These are phyloP conservation scores for Limanda limanda DNA, from an alignment of 2,113 vertebrate genomes.

Conservation along the genomic window DNA sequence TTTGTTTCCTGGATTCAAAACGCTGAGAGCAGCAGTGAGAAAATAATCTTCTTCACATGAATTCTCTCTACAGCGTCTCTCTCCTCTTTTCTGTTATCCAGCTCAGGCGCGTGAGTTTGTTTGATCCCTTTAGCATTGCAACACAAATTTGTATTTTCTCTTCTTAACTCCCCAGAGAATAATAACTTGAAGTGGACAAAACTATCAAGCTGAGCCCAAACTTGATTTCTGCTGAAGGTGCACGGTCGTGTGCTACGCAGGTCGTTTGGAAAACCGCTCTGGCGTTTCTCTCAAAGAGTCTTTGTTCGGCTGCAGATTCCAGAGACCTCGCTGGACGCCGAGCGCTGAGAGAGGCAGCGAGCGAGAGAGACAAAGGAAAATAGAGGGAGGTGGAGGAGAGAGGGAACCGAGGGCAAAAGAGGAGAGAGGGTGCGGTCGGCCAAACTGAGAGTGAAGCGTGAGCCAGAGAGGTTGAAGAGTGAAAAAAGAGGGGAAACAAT, in stretches of 20 bases:
- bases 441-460: background rate
- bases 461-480: background rate
- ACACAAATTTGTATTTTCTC: conserved; percentile 11
- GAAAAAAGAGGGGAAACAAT: background rate
- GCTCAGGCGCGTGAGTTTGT: background rate
- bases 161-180: too few species aligned
- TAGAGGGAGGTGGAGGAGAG: conserved; percentile 42
- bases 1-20: background rate
- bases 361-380: conserved; percentile 52
- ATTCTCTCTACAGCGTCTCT: background rate
- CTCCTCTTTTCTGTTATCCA: background rate
- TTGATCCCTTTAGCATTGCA: conserved; percentile 25
- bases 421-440: background rate
- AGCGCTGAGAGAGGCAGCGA: conserved; percentile 23
- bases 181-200: background rate
- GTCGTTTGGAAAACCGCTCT: conserved; percentile 16
- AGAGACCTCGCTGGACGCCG: conserved; percentile 64
- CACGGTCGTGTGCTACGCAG: conserved; percentile 11
- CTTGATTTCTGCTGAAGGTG: background rate
- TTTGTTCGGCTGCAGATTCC: conserved; percentile 72
- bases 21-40: background rate
- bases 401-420: conserved; percentile 26
- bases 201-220: background rate
- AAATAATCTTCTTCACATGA: background rate
- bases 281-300: conserved; percentile 68